Percentiles rank a stretch among this genome's conserved stretches.
phyloP scores from a whole-genome alignment of 2,797 vertebrate genomes.

The Lithobates sylvaticus region DNA sequence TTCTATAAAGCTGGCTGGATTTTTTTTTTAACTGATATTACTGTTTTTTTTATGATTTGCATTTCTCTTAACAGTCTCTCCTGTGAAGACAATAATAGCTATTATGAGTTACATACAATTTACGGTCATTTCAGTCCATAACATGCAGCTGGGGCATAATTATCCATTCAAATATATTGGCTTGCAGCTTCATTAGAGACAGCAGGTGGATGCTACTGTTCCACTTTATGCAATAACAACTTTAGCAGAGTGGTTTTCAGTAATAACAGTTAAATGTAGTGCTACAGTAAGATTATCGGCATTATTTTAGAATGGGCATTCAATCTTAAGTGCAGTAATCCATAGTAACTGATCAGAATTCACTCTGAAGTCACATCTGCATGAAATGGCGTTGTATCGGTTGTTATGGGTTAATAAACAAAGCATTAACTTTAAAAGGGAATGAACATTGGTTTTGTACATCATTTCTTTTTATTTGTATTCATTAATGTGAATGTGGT shows the following conservation, averaged over 20 bases:
- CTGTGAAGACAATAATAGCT: constrained; percentile 9
- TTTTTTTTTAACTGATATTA: not conserved
- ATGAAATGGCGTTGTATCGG: not conserved
- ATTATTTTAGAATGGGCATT: not conserved
- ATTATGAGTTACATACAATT: constrained; percentile 18
- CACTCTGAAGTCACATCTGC: not conserved
- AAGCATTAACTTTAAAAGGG: not conserved
- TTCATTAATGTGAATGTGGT: too few species aligned
- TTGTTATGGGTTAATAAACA: not conserved
- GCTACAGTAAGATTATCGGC: not conserved
- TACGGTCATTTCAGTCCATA: constrained; percentile 14
- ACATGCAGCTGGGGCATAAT: constrained; percentile 41
- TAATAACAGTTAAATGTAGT: not conserved
- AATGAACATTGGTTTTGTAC: not conserved
- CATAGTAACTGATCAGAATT: not conserved
- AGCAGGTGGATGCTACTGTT: constrained; percentile 27
- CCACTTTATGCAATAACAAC: constrained; percentile 13
- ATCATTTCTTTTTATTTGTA: too few species aligned
- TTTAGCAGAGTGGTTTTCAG: not conserved
- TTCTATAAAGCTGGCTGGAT: not conserved
- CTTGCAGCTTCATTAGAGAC: constrained; percentile 38
- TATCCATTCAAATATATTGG: constrained; percentile 35
- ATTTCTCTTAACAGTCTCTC: not conserved
- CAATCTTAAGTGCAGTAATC: not conserved
- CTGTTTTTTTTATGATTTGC: not conserved